Evolutionary conservation across 2,888 invertebrate species (phyloP).

Genomic region (Conistra vaccinii): DNA sequence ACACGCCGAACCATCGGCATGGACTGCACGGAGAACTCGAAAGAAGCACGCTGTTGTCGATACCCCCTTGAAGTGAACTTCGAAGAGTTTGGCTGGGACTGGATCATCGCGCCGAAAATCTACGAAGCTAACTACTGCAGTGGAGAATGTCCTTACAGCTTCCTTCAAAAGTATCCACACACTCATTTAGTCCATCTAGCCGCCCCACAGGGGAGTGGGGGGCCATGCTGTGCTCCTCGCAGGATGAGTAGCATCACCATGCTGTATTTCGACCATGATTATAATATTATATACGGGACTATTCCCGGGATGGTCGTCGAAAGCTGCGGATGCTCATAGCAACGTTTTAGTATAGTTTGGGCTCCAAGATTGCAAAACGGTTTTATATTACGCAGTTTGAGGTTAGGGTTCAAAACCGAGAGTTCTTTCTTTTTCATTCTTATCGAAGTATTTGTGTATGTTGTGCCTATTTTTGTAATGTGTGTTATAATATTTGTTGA

Average conservation of each 20-base stretch:
- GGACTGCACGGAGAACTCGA: constrained; percentile 95
- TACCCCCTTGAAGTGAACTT: constrained; percentile 98
- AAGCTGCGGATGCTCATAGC: constrained; percentile 97
- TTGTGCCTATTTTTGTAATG: constrained; percentile 18
- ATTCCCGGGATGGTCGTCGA: constrained; percentile 98
- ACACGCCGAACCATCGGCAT: constrained; percentile 95
- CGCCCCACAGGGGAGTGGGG: constrained; percentile 93
- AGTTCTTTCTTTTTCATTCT: constrained; percentile 23
- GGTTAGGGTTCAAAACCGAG: constrained; percentile 7
- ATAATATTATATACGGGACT: constrained; percentile 96
- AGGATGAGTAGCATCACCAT: constrained; percentile 97
- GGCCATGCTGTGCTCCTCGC: constrained; percentile 98
- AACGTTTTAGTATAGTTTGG: constrained; percentile 69
- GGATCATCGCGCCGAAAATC: constrained; percentile 98
- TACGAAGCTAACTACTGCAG: constrained; percentile 99
- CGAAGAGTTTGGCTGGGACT: constrained; percentile 98
- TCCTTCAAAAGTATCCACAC: constrained; percentile 96
- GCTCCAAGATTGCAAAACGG: constrained; percentile 69
- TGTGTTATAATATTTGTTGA: not conserved
- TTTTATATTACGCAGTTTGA: not conserved
- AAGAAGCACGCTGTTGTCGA: constrained; percentile 97
- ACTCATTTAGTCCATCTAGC: constrained; percentile 97
- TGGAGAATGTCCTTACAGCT: constrained; percentile 97
- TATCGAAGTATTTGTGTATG: constrained; percentile 20
- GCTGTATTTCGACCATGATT: constrained; percentile 97